Base-by-base conservation (phyloP, 2,113 vertebrate species). In the Elgaria multicarinata region DNA sequence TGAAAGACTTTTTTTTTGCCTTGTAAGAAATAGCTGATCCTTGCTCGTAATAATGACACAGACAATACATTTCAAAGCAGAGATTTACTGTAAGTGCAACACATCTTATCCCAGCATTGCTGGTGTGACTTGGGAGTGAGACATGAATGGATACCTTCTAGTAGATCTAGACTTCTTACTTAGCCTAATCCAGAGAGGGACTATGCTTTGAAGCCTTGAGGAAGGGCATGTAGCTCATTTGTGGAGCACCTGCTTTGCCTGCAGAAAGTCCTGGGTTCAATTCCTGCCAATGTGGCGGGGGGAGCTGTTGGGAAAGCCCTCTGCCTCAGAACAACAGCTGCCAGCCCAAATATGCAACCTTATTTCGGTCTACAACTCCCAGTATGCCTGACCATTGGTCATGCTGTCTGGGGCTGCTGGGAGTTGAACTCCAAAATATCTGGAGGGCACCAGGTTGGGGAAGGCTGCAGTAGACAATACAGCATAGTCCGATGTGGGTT, bases 61-160 rank as follows among this genome's bases (percentile, higher is more conserved):
- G 71, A 33, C 39, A 36, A 24, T 33, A 44, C 26, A 16, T 74
- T 64, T 46, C 26, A 46, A 83, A 75, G 64, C 53, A 74, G 71
- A 83, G 89, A 28, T 95, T 95, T 95, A 94, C 92, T 91, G 81
- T 46, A 75, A 75, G 1, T 53, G 26, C 44, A 87, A 67, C 18
- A 9, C 6, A 36, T 22, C 50, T 33, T 28, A 58, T 39, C 55
- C 36, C 28, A 4, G 2, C 28, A 42, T 74, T 67, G 18, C 33
- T 46, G 76, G 24, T 12, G 39, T n/a, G n/a, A n/a, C n/a, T n/a
- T n/a, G n/a, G n/a, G n/a, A n/a, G n/a, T n/a, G n/a, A n/a, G n/a
- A n/a, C n/a, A 24, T 31, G 39, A 18, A 42, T 28, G 33, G 55
- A 50, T 18, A 6, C 8, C 3, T 13, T 26, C 12, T 39, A 24